Evolutionary conservation across 1,140 invertebrate genomes (phyloP), one percentile per base, ranked within the genome.

Genomic region (Calosoma granatense): DNA sequence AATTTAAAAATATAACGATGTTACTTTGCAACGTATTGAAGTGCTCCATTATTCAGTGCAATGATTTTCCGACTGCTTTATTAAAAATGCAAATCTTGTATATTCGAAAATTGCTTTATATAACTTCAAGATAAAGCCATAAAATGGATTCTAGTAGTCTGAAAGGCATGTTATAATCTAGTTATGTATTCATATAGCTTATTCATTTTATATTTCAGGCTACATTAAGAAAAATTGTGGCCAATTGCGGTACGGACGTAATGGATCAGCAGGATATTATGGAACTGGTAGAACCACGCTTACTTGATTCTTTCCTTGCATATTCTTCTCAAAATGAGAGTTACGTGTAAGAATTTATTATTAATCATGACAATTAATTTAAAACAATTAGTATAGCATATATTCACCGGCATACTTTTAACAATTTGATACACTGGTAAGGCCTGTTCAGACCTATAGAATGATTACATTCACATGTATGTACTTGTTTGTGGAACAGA

Each of bases 251-350:
- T 30, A 71, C 65, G 4, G 70, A 78, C 51, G 71, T 76, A 30
- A 74, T 86, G 23, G 67, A 74, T 61, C 65, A 72, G 54, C 61
- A 76, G 55, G 70, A 78, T 69, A 75, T 77, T 17, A 76, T 79
- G 55, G 80, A 87, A 67, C 65, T 88, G 11, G 77, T 87, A 26
- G 77, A 83, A 64, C 82, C 83, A 19, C 74, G 78, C 57, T 72
- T 86, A 1, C 73, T 86, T 61, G 84, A 87, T 59, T 84, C 85
- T 4, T 87, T 86, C 68, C 70, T 85, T 22, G 76, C 83, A 19
- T 87, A 84, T 68, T 83, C 84, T 6, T 78, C 80, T 12, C 76
- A 78, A 60, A 83, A 84, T 67, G 84, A 86, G 71, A 85, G 82
- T 65, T 83, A 80, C 58, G 80, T 81, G 17, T 82, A 65, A 71